phyloP scores from a whole-genome alignment of 2,888 invertebrate genomes.

The Dicyrtomina minuta region DNA sequence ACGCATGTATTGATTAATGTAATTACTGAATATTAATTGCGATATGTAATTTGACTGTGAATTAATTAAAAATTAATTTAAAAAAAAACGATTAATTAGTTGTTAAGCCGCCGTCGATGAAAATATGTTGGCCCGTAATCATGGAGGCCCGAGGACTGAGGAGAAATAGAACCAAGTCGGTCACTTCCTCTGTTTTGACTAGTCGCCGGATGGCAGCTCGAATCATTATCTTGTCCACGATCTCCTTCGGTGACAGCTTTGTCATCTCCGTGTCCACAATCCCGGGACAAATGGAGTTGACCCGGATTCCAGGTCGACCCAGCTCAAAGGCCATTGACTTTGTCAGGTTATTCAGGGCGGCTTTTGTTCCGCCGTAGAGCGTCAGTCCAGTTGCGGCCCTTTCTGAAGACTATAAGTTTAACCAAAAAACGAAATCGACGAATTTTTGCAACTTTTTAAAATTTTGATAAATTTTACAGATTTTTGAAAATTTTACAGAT shows the following conservation, averaged over 20 bases:
- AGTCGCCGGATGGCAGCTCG: slow-evolving; percentile 10
- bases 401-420: not conserved
- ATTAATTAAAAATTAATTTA: not conserved
- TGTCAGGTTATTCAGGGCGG: slow-evolving; percentile 19
- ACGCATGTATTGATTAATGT: no score
- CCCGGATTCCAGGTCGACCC: slow-evolving; percentile 25
- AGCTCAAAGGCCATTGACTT: slow-evolving; percentile 28
- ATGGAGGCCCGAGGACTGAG: slow-evolving; percentile 13
- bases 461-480: not conserved
- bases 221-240: no score
- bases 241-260: not conserved
- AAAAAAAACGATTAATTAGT: slow-evolving; percentile 5
- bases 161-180: slow-evolving; percentile 27
- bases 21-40: no score
- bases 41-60: not conserved
- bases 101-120: slow-evolving; percentile 31
- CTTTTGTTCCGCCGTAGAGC: slow-evolving; percentile 24
- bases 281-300: slow-evolving; percentile 32
- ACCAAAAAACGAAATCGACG: not conserved
- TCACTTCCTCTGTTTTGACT: slow-evolving; percentile 14
- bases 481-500: no score
- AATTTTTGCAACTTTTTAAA: not conserved
- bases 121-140: slow-evolving; percentile 26
- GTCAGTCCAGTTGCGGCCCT: not conserved
- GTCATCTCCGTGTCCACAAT: slow-evolving; percentile 20